Evolutionary conservation across 2,888 invertebrate species (phyloP).

Genomic region (Eugnorisma glareosa): DNA sequence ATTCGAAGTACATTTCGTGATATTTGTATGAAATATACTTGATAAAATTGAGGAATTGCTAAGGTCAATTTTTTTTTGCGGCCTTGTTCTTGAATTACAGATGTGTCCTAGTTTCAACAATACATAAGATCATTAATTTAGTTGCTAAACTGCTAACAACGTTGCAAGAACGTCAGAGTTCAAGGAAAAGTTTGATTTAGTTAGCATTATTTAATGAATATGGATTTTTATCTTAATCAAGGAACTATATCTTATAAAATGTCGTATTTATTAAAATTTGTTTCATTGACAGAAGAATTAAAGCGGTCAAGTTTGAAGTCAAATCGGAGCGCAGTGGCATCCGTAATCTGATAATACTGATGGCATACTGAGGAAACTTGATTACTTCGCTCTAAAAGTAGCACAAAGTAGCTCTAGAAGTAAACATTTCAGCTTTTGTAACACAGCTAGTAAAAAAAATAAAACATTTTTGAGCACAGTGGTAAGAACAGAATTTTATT

Average conservation of each 20-base stretch:
- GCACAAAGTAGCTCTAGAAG: too few relatives aligned
- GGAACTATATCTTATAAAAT: background rate
- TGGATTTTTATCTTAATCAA: background rate
- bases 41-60: background rate
- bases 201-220: slow-evolving; percentile 9
- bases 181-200: background rate
- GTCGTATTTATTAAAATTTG: background rate
- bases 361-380: background rate
- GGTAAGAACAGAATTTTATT: too few relatives aligned
- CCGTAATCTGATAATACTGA: background rate
- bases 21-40: background rate
- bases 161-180: background rate
- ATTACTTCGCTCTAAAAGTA: background rate
- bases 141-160: background rate
- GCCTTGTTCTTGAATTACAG: too few relatives aligned
- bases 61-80: too few relatives aligned
- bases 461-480: background rate
- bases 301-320: background rate
- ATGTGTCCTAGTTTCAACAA: background rate
- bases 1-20: background rate
- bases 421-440: background rate
- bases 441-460: background rate
- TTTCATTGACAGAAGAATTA: background rate
- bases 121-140: background rate
- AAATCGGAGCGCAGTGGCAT: background rate